Evolutionary conservation across 2,797 vertebrate species (phyloP).

Genomic region (Stomatorhinus walkeri): DNA sequence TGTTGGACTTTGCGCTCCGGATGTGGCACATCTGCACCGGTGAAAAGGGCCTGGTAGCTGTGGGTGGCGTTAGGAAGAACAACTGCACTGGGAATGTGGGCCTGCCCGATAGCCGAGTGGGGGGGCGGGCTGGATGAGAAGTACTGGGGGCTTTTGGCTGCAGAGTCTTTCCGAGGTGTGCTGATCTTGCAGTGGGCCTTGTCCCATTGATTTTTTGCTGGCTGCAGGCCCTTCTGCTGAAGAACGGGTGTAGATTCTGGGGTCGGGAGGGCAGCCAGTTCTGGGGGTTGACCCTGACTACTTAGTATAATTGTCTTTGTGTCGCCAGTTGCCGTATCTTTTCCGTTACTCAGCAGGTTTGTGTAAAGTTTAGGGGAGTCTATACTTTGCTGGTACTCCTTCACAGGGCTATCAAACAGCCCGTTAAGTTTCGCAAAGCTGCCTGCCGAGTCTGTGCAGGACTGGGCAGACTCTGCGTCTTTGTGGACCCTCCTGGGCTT

Average conservation of each 20-base stretch:
- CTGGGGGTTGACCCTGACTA: conserved; percentile 80
- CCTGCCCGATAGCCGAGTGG: conserved; percentile 76
- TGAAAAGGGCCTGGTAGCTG: conserved; percentile 73
- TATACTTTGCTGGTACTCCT: conserved; percentile 89
- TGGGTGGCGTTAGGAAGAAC: conserved; percentile 96
- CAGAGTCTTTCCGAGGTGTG: conserved; percentile 72
- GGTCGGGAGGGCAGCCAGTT: conserved; percentile 88
- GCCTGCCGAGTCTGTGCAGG: conserved; percentile 86
- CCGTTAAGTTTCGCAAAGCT: conserved; percentile 93
- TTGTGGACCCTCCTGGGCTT: conserved; percentile 86
- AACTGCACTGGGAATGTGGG: conserved; percentile 92
- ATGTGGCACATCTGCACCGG: conserved; percentile 75
- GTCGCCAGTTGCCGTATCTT: conserved; percentile 73
- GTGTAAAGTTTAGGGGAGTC: conserved; percentile 92
- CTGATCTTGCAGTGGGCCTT: conserved; percentile 70
- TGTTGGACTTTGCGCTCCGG: conserved; percentile 78
- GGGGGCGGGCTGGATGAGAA: conserved; percentile 79
- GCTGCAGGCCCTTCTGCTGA: conserved; percentile 86
- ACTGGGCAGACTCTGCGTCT: conserved; percentile 85
- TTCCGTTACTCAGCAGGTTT: conserved; percentile 80
- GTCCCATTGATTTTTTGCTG: conserved; percentile 86
- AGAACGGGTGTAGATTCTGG: conserved; percentile 94
- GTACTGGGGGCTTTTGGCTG: conserved; percentile 80
- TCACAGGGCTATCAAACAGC: conserved; percentile 91
- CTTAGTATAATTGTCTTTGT: conserved; percentile 83